These are phyloP conservation scores for Eretmocerus hayati DNA, from an alignment of 2,888 invertebrate genomes.

Conservation along the genomic window DNA sequence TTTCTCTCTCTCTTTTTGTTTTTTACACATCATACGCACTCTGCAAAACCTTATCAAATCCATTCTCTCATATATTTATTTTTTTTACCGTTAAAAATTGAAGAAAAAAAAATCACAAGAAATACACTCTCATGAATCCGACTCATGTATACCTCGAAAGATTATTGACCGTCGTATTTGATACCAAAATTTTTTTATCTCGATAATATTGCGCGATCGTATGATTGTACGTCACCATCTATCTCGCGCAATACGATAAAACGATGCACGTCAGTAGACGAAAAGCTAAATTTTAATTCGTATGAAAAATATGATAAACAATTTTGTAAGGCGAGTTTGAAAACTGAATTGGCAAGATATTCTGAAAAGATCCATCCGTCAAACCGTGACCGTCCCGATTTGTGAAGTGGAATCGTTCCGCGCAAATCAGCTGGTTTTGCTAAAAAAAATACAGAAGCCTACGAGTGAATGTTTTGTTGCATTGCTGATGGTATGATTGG, in stretches of 20 bases:
- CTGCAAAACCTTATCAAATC: background rate
- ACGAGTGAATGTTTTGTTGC: no score
- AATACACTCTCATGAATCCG: conserved; percentile 14
- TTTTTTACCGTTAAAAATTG: background rate
- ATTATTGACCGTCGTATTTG: background rate
- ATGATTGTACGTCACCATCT: conserved; percentile 15
- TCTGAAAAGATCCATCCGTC: no score
- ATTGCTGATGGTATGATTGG: no score
- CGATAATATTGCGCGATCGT: conserved; percentile 2
- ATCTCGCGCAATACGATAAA: conserved; percentile 14
- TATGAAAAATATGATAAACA: background rate
- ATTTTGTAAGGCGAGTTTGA: background rate
- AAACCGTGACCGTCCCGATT: no score
- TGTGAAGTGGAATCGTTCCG: no score
- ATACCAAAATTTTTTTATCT: conserved; percentile 1
- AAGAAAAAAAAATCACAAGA: background rate
- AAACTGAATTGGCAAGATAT: background rate
- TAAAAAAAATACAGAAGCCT: no score
- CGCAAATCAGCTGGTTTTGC: no score
- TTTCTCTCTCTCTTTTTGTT: conserved; percentile 12
- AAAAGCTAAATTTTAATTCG: no score
- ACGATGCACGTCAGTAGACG: conserved; percentile 6
- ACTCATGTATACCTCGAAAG: conserved; percentile 10
- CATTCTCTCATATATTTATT: background rate
- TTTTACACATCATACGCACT: background rate